Conservation (phyloP, 92 coral and sea anemone species). For the Epizoanthus ramosus region DNA sequence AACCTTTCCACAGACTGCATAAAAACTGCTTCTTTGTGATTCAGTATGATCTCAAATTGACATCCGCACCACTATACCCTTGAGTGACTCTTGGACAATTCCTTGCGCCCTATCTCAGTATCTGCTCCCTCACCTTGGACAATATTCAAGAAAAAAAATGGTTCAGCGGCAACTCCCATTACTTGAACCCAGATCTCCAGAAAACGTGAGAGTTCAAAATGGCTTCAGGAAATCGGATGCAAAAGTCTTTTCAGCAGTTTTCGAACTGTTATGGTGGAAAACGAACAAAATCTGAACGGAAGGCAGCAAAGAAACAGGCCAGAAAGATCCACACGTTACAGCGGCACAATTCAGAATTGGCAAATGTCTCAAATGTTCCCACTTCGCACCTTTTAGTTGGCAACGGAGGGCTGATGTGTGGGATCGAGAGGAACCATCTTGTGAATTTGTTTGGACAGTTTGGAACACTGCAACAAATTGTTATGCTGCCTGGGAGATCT, state of each 20-base stretch:
- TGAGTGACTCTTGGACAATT: too few species aligned
- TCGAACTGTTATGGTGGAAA: constrained; percentile 46
- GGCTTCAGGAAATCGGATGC: constrained; percentile 68
- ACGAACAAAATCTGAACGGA: constrained; percentile 89
- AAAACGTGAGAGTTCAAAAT: constrained; percentile 59
- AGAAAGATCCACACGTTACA: constrained; percentile 74
- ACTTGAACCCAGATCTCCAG: constrained; percentile 25
- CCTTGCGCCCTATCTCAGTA: too few species aligned
- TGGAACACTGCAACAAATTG: constrained; percentile 75
- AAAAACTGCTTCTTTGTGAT: not conserved
- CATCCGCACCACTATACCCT: not conserved
- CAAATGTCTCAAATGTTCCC: constrained; percentile 71
- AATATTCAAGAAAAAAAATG: too few species aligned
- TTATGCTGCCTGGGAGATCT: constrained; percentile 91
- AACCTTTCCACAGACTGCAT: constrained; percentile 38
- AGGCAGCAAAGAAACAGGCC: constrained; percentile 81
- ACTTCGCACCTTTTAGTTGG: constrained; percentile 85
- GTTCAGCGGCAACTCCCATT: constrained; percentile 20
- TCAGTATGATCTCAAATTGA: too few species aligned
- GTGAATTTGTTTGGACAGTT: constrained; percentile 66
- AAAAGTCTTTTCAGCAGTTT: constrained; percentile 17
- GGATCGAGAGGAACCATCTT: constrained; percentile 73
- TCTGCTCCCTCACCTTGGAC: too few species aligned
- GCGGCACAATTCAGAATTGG: constrained; percentile 65
- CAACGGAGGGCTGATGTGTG: constrained; percentile 97